A percentile compares a stretch with the other conserved stretches of the same genome.
Conservation (phyloP, 1,140 invertebrate genomes). For the Tetramorium parvispinum region DNA sequence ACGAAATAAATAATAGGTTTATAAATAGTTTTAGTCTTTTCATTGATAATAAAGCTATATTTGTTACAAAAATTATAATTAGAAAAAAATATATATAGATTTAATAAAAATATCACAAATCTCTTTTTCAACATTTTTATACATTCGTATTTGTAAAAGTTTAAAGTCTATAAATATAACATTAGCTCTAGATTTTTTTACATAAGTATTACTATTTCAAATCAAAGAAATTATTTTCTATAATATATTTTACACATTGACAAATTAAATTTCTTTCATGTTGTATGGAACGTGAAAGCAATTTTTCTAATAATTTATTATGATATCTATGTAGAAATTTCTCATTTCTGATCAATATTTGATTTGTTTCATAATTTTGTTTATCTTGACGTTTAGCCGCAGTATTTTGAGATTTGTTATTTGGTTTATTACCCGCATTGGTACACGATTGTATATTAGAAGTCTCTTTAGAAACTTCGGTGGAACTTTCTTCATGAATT, state of each 20-base stretch:
- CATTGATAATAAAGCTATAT: not conserved
- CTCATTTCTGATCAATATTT: conserved; percentile 20
- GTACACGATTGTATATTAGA: not conserved
- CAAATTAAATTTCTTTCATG: conserved; percentile 91
- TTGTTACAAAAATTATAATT: conserved; percentile 29
- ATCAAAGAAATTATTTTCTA: conserved; percentile 90
- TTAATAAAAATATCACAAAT: not conserved
- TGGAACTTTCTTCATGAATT: not conserved
- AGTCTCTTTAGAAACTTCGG: not conserved
- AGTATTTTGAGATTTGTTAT: conserved; percentile 24
- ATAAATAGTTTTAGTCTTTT: not conserved
- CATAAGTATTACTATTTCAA: conserved; percentile 4
- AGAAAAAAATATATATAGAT: not conserved
- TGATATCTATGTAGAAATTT: conserved; percentile 43
- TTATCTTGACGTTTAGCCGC: conserved; percentile 32
- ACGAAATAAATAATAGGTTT: conserved; percentile 5
- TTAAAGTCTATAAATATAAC: not conserved
- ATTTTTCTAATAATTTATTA: conserved; percentile 77
- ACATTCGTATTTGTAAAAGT: not conserved
- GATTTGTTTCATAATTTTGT: conserved; percentile 9
- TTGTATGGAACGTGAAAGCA: conserved; percentile 81
- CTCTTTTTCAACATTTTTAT: not conserved
- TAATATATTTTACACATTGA: conserved; percentile 91
- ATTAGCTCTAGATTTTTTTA: not conserved
- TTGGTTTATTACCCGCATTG: not conserved